Conservation (phyloP, 2,888 invertebrate species). For the Opisthograptis luteolata region DNA sequence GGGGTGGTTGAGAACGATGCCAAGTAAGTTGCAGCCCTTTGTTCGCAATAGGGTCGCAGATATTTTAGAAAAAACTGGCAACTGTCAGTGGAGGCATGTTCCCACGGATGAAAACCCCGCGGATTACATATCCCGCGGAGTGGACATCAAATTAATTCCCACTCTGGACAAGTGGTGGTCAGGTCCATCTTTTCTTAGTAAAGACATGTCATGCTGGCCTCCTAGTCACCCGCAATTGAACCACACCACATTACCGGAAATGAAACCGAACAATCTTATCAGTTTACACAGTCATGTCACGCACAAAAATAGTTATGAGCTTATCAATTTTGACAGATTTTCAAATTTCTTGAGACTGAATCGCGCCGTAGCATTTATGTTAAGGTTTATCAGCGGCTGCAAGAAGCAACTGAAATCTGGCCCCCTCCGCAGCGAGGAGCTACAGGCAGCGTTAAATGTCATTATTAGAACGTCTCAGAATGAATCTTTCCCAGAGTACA, state of each 20-base stretch:
- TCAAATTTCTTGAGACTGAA: too few species aligned
- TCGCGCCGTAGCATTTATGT: too few species aligned
- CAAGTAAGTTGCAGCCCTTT: background rate
- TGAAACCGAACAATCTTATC: too few species aligned
- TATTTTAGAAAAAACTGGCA: background rate
- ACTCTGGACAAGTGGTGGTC: slow-evolving; percentile 34
- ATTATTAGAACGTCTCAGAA: slow-evolving; percentile 3
- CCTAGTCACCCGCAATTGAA: background rate
- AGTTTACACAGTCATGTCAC: too few species aligned
- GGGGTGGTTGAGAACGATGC: background rate
- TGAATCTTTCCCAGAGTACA: too few species aligned
- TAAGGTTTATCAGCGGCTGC: too few species aligned
- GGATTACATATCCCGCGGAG: slow-evolving; percentile 39
- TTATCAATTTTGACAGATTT: too few species aligned
- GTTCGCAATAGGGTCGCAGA: background rate
- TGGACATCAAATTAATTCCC: slow-evolving; percentile 19
- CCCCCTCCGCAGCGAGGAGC: too few species aligned
- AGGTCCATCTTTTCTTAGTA: slow-evolving; percentile 31
- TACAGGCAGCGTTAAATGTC: background rate
- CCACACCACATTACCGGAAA: slow-evolving; percentile 20
- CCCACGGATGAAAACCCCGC: slow-evolving; percentile 40
- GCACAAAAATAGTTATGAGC: too few species aligned
- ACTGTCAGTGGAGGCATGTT: slow-evolving; percentile 34
- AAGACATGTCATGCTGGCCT: slow-evolving; percentile 22
- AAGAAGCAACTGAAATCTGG: too few species aligned